Conservation (phyloP, 2,888 invertebrate species). For the Clepsis dumicolana region DNA sequence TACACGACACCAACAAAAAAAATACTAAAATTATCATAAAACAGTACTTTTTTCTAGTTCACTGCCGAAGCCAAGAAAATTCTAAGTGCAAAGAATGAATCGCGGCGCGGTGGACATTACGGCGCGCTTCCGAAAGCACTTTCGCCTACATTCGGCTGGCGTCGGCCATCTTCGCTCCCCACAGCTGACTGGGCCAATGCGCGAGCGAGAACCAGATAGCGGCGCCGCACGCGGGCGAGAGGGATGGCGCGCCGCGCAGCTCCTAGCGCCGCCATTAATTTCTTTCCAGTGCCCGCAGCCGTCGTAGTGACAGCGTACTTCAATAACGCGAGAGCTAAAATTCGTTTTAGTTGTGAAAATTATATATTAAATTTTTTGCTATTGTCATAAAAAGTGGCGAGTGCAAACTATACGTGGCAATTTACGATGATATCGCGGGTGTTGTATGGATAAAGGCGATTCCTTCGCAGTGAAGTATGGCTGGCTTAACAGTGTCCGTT, state of each 20-base stretch:
- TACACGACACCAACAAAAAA: conserved; percentile 14
- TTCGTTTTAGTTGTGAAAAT: conserved; percentile 78
- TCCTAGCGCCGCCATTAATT: conserved; percentile 78
- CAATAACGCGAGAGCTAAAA: conserved; percentile 68
- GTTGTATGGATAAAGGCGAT: conserved; percentile 46
- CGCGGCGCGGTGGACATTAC: conserved; percentile 46
- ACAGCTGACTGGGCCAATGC: conserved; percentile 81
- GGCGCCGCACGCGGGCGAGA: conserved; percentile 50
- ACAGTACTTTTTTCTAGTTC: conserved; percentile 46
- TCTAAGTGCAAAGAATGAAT: conserved; percentile 50
- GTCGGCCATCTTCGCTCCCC: conserved; percentile 75
- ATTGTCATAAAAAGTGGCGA: conserved; percentile 60
- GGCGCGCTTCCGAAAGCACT: conserved; percentile 77
- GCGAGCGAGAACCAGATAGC: conserved; percentile 63
- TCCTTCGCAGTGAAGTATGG: conserved; percentile 68
- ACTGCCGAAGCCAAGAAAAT: conserved; percentile 52
- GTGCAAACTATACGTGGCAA: conserved; percentile 61
- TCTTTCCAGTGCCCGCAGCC: conserved; percentile 79
- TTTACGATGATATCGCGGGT: conserved; percentile 56
- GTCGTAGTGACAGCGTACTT: conserved; percentile 80
- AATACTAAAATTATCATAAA: conserved; percentile 31
- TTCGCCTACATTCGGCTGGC: conserved; percentile 75
- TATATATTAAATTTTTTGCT: conserved; percentile 71
- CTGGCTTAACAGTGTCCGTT: conserved; percentile 76
- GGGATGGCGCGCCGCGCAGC: conserved; percentile 69